A percentile compares a stretch with the other conserved stretches of the same genome.
Evolutionary conservation across 2,888 invertebrate species (phyloP).

Genomic region (Mylabris sibirica): DNA sequence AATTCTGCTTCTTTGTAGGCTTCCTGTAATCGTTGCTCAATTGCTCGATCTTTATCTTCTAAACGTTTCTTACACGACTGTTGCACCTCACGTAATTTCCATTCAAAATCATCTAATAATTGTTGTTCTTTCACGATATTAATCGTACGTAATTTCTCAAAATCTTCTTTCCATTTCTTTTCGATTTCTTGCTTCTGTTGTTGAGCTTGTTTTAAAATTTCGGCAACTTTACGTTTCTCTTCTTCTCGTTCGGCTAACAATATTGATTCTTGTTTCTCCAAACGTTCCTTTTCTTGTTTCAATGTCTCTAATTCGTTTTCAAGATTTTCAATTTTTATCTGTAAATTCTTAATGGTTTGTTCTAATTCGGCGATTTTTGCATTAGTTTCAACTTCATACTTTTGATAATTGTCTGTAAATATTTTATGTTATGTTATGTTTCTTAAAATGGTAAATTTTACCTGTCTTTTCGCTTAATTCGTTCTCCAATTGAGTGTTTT

Average conservation of each 20-base stretch:
- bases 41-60: constrained; percentile 68
- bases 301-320: constrained; percentile 62
- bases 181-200: constrained; percentile 68
- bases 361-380: constrained; percentile 62
- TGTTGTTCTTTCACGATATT: constrained; percentile 76
- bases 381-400: constrained; percentile 55
- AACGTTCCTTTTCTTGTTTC: constrained; percentile 62
- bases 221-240: constrained; percentile 65
- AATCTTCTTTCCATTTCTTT: constrained; percentile 71
- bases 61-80: constrained; percentile 70
- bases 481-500: constrained; percentile 67
- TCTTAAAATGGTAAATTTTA: no score
- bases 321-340: constrained; percentile 63
- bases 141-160: constrained; percentile 72
- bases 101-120: constrained; percentile 82
- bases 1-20: constrained; percentile 57
- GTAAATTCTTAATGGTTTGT: constrained; percentile 61
- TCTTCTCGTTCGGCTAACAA: constrained; percentile 59
- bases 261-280: constrained; percentile 57
- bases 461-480: constrained; percentile 68
- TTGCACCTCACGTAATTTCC: constrained; percentile 82
- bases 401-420: constrained; percentile 49
- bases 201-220: constrained; percentile 69
- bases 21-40: constrained; percentile 64
- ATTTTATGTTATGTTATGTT: not conserved